A percentile compares a stretch with the other conserved stretches of the same genome.
Evolutionary conservation across 2,113 vertebrate genomes (phyloP).

Genomic region (Semnornis frantzii): DNA sequence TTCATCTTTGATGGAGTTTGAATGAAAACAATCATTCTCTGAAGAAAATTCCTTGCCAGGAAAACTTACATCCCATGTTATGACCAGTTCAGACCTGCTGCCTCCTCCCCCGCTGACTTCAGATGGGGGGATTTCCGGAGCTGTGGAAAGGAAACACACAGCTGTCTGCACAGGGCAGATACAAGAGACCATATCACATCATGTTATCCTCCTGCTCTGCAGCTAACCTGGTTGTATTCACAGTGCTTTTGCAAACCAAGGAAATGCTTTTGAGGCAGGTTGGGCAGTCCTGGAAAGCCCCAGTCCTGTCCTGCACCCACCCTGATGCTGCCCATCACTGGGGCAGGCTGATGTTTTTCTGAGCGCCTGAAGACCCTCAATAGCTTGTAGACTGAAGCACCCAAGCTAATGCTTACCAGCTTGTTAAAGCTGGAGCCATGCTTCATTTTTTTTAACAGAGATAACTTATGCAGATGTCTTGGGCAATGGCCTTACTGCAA

Average conservation of each 20-base stretch:
- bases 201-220: not conserved
- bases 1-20: not conserved
- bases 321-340: not conserved
- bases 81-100: conserved; percentile 95
- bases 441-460: not conserved
- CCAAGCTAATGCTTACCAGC: not conserved
- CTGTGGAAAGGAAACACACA: conserved; percentile 73
- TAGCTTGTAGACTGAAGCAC: not conserved
- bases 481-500: not conserved
- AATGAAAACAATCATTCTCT: not conserved
- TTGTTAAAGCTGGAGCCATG: not conserved
- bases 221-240: not conserved
- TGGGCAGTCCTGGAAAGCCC: not conserved
- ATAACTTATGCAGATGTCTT: not conserved
- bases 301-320: not conserved
- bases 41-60: not conserved
- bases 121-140: conserved; percentile 90
- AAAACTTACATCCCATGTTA: conserved; percentile 97
- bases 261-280: not conserved
- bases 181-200: not conserved
- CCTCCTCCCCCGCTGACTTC: conserved; percentile 95
- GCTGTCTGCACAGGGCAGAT: not conserved
- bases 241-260: not conserved
- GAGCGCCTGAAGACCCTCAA: not conserved
- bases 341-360: not conserved